Base-by-base conservation (phyloP, 1,140 invertebrate species). In the Protaetia brevitarsis region DNA sequence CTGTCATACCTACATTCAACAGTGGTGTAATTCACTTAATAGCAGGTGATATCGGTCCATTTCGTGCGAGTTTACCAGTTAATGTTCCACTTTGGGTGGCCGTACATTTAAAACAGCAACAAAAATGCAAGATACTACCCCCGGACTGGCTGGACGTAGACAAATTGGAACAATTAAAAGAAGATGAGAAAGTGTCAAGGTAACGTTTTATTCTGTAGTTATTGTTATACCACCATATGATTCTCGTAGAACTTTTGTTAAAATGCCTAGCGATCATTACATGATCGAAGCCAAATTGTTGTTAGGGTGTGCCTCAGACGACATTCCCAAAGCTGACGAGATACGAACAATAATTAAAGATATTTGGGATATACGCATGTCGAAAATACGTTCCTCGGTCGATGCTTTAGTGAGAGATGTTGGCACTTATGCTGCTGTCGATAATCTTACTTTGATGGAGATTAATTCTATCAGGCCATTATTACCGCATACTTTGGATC, bases 61-160 rank as follows among this genome's bases (percentile, higher is more conserved):
- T 91, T 74, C 76, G 78, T 69, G 81, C 88, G 37, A 84, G 88
- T 67, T 73, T 91, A 7, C 88, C 89, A 3, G 76, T 87, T 3
- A 78, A 82, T 69, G 90, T 93, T 6, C n/a, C 97, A 0, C 78
- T 99, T 13, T 99, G 97, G 97, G 75, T 99, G 56, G 97, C 94
- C n/a, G 80, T 97, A 1, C 93, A 93, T 82, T 81, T 99, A 11
- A 91, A 93, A 76, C 92, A 94, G 72, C 88, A 95, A 79, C 91
- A 96, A 74, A 97, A 96, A 79, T 99, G 96, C 77, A 86, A 90
- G 71, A 90, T 99, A 64, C 81, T 96, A 29, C 83, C 89, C 19
- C 97, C 96, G 11, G 90, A 94, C 60, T 99, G 97, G 97, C 93
- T 99, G 93, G 85, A 93, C 70, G 79, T 92, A 5, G 92, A 96